Conservation (phyloP, 2,113 vertebrate species). For the Scartelaos histophorus region DNA sequence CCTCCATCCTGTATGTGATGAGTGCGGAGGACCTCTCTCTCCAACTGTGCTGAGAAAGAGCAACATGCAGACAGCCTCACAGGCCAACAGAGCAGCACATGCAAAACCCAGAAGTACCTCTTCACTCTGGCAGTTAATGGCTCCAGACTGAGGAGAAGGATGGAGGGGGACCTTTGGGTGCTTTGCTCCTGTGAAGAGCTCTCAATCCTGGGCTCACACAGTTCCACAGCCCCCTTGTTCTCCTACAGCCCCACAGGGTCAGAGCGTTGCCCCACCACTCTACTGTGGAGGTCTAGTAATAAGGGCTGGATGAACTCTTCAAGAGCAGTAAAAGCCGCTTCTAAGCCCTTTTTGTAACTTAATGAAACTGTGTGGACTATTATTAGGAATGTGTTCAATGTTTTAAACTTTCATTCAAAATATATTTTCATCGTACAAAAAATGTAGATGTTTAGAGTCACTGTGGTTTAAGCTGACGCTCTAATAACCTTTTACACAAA, state of each 20-base stretch:
- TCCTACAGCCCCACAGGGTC: constrained; percentile 52
- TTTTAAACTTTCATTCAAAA: neutral
- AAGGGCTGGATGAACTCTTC: constrained; percentile 77
- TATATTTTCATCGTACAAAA: neutral
- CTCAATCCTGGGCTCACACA: constrained; percentile 55
- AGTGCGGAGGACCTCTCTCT: constrained; percentile 49
- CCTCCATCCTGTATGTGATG: constrained; percentile 50
- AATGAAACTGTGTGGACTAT: constrained; percentile 9
- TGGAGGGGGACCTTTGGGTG: constrained; percentile 54
- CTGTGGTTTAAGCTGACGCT: neutral
- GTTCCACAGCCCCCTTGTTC: constrained; percentile 52
- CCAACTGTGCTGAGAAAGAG: constrained; percentile 37
- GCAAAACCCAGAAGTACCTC: constrained; percentile 65
- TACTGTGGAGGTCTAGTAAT: constrained; percentile 68
- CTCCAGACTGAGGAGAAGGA: constrained; percentile 51
- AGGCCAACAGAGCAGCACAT: constrained; percentile 44
- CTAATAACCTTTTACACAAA: neutral
- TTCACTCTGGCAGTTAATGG: constrained; percentile 70
- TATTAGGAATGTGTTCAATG: constrained; percentile 12
- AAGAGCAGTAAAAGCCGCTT: constrained; percentile 71
- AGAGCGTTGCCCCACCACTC: constrained; percentile 55
- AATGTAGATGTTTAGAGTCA: neutral
- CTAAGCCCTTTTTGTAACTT: constrained; percentile 26
- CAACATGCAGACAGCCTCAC: constrained; percentile 4
- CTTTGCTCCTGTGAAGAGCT: constrained; percentile 64